Evolutionary conservation across 2,113 vertebrate species (phyloP), one percentile per base, ranked within the genome.

Genomic region (Proteles cristata): DNA sequence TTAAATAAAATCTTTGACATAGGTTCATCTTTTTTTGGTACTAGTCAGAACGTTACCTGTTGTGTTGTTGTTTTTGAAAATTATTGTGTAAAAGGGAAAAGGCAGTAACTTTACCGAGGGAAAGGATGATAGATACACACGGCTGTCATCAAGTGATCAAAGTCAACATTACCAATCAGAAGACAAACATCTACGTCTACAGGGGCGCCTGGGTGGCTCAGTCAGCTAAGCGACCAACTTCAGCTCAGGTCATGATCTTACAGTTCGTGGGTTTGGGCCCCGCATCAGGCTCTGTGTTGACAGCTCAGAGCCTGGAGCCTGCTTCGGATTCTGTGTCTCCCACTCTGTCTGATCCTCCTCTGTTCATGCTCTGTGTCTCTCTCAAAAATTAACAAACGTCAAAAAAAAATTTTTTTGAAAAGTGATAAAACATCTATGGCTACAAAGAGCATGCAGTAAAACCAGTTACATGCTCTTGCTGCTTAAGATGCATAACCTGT

Each of bases 1-100:
- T 77, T 94, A 76, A 84, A 83, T 45, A 88, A 84, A 89, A 85
- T 73, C 26, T 84, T 65, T 80, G 35, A 90, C 50, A 90, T 2
- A 11, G 35, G 16, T 76, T 96, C 39, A 45, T 39, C 65, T 48
- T 90, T 66, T 63, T 39, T 35, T 55, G 87, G 17, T 83, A 68
- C 11, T 8, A 95, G n/a, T 87, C 39, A 81, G 66, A 88, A 71
- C 85, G 63, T 73, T 79, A 66, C 21, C 33, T 93, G 50, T 23
- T 61, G 19, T 61, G 58, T 21, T 61, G 58, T 61, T 61, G 58
- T 33, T 96, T 88, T 65, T 48, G 7, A 65, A 94, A 93, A 84
- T 43, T 1, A 63, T 71, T 92, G 43, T 25, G 68, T 19, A 81
- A 61, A 76, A 94, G 23, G 19, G 77, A 86, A 61, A 58, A 61